These are phyloP conservation scores for Calliopum simillimum DNA, from an alignment of 2,888 invertebrate species.

Conservation along the genomic window DNA sequence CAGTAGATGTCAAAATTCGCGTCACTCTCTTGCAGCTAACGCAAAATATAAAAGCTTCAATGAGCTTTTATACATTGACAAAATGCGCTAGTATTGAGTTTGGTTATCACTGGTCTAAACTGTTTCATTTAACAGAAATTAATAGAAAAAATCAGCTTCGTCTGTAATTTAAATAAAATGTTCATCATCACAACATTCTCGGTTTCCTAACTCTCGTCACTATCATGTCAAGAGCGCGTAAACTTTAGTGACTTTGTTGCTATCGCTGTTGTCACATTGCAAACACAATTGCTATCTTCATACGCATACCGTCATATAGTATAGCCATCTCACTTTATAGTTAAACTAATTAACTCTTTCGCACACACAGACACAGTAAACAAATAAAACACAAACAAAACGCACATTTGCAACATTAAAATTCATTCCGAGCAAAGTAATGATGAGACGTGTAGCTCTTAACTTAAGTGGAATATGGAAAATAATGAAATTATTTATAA, in stretches of 20 bases:
- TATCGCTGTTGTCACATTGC: slow-evolving; percentile 1
- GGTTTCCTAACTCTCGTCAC: not conserved
- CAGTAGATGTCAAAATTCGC: too few relatives aligned
- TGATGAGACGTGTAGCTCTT: not conserved
- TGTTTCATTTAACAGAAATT: not conserved
- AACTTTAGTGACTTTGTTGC: slow-evolving; percentile 4
- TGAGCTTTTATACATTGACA: too few relatives aligned
- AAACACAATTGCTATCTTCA: too few relatives aligned
- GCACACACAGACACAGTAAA: too few relatives aligned
- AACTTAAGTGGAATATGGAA: slow-evolving; percentile 6
- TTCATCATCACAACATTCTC: slow-evolving; percentile 15
- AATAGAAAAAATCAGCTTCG: slow-evolving; percentile 6
- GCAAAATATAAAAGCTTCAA: too few relatives aligned
- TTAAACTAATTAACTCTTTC: too few relatives aligned
- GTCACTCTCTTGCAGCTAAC: too few relatives aligned
- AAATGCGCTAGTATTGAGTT: too few relatives aligned
- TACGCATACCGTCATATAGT: too few relatives aligned
- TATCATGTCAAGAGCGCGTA: slow-evolving; percentile 38
- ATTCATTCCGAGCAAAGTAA: not conserved
- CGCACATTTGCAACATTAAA: not conserved
- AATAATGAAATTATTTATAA: not conserved
- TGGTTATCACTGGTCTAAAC: too few relatives aligned
- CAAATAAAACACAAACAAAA: too few relatives aligned
- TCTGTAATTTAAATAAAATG: slow-evolving; percentile 31
- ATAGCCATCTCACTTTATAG: too few relatives aligned